Conservation (phyloP, 2,113 vertebrate species). For the Apeltes quadracus region DNA sequence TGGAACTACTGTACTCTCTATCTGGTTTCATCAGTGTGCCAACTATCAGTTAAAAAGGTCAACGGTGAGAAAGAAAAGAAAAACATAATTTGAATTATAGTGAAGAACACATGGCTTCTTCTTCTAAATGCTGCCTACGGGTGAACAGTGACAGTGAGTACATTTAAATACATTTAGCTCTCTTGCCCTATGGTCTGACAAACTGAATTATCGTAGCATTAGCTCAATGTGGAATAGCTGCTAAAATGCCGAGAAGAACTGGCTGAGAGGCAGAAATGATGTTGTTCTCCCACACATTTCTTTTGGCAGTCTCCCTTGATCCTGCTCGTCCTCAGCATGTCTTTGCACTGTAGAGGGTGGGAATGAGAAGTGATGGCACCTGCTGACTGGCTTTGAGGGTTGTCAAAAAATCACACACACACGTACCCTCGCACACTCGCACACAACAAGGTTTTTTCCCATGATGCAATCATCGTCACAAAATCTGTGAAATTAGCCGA, state of each 20-base stretch:
- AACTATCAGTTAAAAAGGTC: not conserved
- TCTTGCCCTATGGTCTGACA: conserved; percentile 56
- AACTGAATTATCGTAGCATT: conserved; percentile 57
- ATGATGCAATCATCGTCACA: conserved; percentile 72
- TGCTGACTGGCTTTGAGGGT: conserved; percentile 67
- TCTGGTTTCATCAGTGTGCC: not conserved
- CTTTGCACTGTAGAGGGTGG: conserved; percentile 64
- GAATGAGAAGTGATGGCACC: conserved; percentile 76
- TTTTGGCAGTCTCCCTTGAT: conserved; percentile 57
- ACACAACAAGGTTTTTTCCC: conserved; percentile 49
- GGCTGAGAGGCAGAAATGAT: conserved; percentile 61
- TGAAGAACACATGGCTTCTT: conserved; percentile 26
- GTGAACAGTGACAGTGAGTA: conserved; percentile 33
- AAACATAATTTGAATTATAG: conserved; percentile 7
- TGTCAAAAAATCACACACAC: conserved; percentile 64
- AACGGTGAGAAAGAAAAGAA: not conserved
- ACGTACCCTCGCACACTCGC: conserved; percentile 57
- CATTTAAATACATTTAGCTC: conserved; percentile 46
- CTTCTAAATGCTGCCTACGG: conserved; percentile 39
- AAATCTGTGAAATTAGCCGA: conserved; percentile 61
- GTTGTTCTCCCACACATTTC: conserved; percentile 67
- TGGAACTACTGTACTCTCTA: not conserved
- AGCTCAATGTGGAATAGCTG: conserved; percentile 49
- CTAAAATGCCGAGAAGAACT: conserved; percentile 58
- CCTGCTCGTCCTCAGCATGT: conserved; percentile 64